Conservation (phyloP, 2,797 vertebrate genomes). For the Mormyrus proboscirostris region DNA sequence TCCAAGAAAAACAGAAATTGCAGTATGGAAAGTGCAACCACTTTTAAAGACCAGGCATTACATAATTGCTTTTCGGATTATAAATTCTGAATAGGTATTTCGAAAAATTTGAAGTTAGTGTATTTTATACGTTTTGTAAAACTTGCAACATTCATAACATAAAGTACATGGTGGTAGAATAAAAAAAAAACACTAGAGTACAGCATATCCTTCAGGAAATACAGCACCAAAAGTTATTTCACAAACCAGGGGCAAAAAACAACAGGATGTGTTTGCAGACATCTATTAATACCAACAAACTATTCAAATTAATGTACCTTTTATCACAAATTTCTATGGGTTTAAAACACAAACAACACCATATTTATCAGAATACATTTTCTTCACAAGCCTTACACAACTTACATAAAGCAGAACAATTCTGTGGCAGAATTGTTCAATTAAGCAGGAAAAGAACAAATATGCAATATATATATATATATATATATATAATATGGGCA, state of each 20-base stretch:
- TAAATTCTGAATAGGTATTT: not conserved
- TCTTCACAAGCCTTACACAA: not conserved
- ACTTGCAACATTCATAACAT: not conserved
- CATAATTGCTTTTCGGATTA: not conserved
- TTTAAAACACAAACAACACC: not conserved
- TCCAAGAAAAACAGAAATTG: not conserved
- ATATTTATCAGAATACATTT: not conserved
- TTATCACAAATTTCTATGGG: not conserved
- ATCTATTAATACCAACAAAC: not conserved
- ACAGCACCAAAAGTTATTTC: not conserved
- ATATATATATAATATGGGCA: not conserved
- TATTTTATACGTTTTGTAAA: conserved; percentile 5
- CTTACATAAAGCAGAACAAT: conserved; percentile 1
- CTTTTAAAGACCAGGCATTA: not conserved
- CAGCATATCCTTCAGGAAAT: not conserved
- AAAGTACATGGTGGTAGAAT: not conserved
- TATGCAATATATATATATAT: not conserved
- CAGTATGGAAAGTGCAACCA: not conserved
- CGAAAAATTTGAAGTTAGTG: not conserved
- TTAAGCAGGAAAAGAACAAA: not conserved
- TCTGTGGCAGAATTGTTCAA: not conserved
- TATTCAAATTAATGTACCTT: not conserved
- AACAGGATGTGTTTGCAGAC: not conserved
- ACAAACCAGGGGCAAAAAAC: not conserved
- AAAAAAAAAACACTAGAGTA: not conserved